A percentile compares a stretch with the other conserved stretches of the same genome.
Conservation (phyloP, 2,888 invertebrate species). For the Chironomus tentans region DNA sequence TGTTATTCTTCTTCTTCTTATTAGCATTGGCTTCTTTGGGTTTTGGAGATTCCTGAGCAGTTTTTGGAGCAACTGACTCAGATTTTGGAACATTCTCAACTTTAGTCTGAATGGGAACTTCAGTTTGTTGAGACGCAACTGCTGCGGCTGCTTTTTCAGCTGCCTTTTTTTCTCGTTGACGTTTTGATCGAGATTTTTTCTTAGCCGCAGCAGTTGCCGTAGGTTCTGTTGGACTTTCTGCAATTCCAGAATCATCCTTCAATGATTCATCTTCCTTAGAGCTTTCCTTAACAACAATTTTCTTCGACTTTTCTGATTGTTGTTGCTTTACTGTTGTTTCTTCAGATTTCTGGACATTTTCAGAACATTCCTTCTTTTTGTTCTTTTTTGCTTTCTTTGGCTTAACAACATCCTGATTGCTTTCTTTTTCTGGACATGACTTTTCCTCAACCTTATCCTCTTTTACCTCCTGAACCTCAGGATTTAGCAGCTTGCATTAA, state of each 20-base stretch:
- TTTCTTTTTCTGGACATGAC: neutral
- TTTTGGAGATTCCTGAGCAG: neutral
- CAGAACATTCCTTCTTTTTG: neutral
- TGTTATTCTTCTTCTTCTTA: conserved; percentile 16
- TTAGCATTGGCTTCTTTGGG: neutral
- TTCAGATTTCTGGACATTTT: conserved; percentile 12
- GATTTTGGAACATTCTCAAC: conserved; percentile 25
- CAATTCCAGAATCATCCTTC: conserved; percentile 4
- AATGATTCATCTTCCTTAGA: conserved; percentile 8
- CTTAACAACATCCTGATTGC: neutral
- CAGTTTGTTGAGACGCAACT: neutral
- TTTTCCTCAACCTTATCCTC: conserved; percentile 2
- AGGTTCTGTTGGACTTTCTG: neutral
- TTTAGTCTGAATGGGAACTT: neutral
- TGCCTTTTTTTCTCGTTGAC: conserved; percentile 16
- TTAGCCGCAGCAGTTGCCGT: neutral
- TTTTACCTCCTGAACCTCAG: neutral
- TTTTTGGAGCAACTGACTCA: conserved; percentile 6
- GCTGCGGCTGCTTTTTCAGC: neutral
- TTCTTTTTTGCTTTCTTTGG: conserved; percentile 19
- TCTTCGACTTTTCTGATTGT: conserved; percentile 27
- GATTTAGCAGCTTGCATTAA: conserved; percentile 30
- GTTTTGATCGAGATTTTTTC: conserved; percentile 9
- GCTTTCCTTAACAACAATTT: conserved; percentile 24
- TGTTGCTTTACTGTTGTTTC: conserved; percentile 29